A percentile compares a stretch with the other conserved stretches of the same genome.
Evolutionary conservation across 2,113 vertebrate species (phyloP).

Genomic region (Anguilla rostrata): DNA sequence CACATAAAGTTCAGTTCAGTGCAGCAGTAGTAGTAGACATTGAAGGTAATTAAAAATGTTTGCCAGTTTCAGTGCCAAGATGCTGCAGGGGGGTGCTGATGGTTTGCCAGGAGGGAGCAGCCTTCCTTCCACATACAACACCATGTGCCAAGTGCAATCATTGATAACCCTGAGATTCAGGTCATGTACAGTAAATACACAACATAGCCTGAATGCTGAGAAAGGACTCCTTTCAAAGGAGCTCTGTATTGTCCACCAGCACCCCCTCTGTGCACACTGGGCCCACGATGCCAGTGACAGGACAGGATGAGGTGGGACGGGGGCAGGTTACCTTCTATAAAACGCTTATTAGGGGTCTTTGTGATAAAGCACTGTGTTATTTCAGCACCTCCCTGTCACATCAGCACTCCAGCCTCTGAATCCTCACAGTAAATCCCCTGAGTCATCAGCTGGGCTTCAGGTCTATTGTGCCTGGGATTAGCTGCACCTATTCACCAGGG

Average conservation of each 20-base stretch:
- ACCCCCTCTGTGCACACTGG: not conserved
- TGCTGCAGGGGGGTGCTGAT: too few relatives aligned
- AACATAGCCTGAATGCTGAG: too few relatives aligned
- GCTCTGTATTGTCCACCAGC: not conserved
- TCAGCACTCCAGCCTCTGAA: slow-evolving; percentile 25
- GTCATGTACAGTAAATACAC: too few relatives aligned
- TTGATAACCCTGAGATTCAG: too few relatives aligned
- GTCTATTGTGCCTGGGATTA: slow-evolving; percentile 22
- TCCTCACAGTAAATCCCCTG: slow-evolving; percentile 33
- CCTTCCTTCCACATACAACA: too few relatives aligned
- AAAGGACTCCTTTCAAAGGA: too few relatives aligned
- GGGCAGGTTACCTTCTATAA: not conserved
- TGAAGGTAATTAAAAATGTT: too few relatives aligned
- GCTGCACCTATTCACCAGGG: slow-evolving; percentile 18
- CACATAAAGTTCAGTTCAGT: too few relatives aligned
- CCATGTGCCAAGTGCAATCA: too few relatives aligned
- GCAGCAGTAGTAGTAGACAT: too few relatives aligned
- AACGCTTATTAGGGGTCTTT: not conserved
- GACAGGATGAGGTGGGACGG: not conserved
- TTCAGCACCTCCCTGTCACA: slow-evolving; percentile 29
- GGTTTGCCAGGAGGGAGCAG: too few relatives aligned
- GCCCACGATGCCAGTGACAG: not conserved
- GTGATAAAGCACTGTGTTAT: slow-evolving; percentile 20
- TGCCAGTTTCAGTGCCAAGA: too few relatives aligned
- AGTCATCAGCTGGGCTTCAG: slow-evolving; percentile 32